These are phyloP conservation scores for Phrynocephalus vlangalii DNA, from an alignment of 2,797 vertebrate genomes.

Conservation along the genomic window DNA sequence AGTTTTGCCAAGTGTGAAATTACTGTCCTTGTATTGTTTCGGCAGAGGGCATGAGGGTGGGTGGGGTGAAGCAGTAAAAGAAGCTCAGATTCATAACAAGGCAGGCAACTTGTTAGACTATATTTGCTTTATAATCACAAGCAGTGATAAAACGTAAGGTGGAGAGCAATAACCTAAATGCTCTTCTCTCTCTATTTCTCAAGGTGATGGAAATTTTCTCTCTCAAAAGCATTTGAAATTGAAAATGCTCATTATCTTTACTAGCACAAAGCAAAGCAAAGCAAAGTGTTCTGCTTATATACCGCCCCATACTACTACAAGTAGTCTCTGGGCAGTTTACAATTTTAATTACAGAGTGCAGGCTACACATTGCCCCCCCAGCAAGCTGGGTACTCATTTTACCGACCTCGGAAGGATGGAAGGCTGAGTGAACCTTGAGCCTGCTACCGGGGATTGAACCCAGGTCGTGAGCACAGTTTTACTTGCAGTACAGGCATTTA, in stretches of 20 bases:
- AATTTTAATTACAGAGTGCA: too few species aligned
- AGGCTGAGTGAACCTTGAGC: too few species aligned
- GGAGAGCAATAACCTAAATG: conserved; percentile 11
- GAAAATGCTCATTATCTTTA: neutral
- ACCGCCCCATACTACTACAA: too few species aligned
- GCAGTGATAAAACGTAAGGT: conserved; percentile 5
- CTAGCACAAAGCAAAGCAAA: neutral
- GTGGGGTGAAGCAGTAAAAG: conserved; percentile 51
- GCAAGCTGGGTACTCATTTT: too few species aligned
- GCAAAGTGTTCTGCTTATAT: too few species aligned
- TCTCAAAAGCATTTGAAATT: neutral
- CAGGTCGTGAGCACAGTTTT: too few species aligned
- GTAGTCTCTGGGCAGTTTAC: too few species aligned
- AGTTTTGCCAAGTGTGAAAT: conserved; percentile 71
- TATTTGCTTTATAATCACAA: conserved; percentile 53
- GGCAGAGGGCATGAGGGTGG: conserved; percentile 42
- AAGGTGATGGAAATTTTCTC: neutral
- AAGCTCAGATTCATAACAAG: conserved; percentile 53
- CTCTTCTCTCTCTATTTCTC: conserved; percentile 9
- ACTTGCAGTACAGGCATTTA: too few species aligned
- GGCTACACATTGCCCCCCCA: too few species aligned
- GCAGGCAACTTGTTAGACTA: conserved; percentile 45
- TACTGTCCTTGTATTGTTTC: conserved; percentile 61
- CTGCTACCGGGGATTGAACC: too few species aligned
- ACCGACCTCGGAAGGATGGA: too few species aligned